A percentile compares a stretch with the other conserved stretches of the same genome.
Evolutionary conservation across 2,888 invertebrate species (phyloP).

Genomic region (Heliconius cydno): DNA sequence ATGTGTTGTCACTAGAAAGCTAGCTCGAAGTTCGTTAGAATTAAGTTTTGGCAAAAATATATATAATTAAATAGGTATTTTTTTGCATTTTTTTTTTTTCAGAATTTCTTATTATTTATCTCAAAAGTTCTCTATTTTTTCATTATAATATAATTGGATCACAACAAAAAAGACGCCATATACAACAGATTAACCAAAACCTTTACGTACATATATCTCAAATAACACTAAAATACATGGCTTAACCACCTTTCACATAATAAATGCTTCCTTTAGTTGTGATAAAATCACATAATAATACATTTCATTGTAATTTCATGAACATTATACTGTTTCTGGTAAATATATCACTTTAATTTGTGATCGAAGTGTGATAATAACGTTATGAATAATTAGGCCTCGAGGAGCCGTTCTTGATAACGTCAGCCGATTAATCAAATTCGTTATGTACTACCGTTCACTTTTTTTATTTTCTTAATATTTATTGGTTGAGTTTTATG

Average conservation of each 20-base stretch:
- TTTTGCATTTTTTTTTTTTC: no score
- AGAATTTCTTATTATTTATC: no score
- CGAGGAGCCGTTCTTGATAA: slow-evolving; percentile 40
- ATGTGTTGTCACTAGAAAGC: no score
- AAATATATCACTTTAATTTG: slow-evolving; percentile 41
- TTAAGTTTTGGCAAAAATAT: no score
- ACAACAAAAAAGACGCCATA: no score
- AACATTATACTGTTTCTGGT: slow-evolving; percentile 31
- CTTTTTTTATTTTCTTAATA: slow-evolving; percentile 15
- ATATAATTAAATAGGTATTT: no score
- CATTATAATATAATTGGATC: no score
- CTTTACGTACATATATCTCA: no score
- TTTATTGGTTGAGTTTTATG: not conserved
- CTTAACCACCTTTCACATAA: not conserved
- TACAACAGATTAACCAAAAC: no score
- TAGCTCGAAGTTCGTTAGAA: no score
- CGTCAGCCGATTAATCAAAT: slow-evolving; percentile 45
- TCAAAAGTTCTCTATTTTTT: no score
- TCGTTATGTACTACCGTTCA: slow-evolving; percentile 37
- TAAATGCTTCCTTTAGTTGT: slow-evolving; percentile 15
- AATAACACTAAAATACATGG: not conserved
- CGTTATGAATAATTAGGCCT: slow-evolving; percentile 45
- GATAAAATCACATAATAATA: slow-evolving; percentile 24
- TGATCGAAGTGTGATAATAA: slow-evolving; percentile 41
- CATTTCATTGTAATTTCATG: slow-evolving; percentile 18